Conservation (phyloP, 2,888 invertebrate genomes). For the Ceramica pisi region DNA sequence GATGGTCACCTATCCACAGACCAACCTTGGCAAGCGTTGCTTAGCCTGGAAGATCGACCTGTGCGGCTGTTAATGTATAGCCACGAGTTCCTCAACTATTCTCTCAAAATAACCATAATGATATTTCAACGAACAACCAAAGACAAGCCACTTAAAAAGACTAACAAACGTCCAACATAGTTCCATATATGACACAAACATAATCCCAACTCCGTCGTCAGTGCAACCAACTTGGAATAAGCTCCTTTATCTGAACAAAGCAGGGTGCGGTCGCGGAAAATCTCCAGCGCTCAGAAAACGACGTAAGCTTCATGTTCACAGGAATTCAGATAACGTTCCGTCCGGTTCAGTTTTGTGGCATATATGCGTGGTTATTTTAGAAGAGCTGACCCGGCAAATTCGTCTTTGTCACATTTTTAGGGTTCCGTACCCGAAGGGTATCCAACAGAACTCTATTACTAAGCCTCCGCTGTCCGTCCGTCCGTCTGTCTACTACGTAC, state of each 20-base stretch:
- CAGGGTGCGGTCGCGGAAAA: constrained; percentile 53
- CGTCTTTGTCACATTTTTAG: no score
- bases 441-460: no score
- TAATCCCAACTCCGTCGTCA: constrained; percentile 27
- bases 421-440: no score
- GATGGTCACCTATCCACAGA: no score
- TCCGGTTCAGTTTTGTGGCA: constrained; percentile 13
- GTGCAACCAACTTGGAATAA: constrained; percentile 46
- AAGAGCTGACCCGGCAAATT: no score
- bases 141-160: constrained; percentile 19
- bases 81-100: no score
- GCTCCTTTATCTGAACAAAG: constrained; percentile 51
- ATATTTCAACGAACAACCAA: constrained; percentile 1
- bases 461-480: no score
- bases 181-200: constrained; percentile 12
- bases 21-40: no score
- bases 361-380: constrained; percentile 26
- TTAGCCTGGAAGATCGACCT: no score
- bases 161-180: constrained; percentile 24
- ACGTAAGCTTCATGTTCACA: constrained; percentile 32
- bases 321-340: constrained; percentile 30
- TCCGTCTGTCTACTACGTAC: no score
- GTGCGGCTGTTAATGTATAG: no score
- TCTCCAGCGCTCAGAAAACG: constrained; percentile 39
- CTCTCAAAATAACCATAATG: neutral